These are phyloP conservation scores for Acromyrmex heyeri DNA, from an alignment of 1,140 invertebrate species.

Conservation along the genomic window DNA sequence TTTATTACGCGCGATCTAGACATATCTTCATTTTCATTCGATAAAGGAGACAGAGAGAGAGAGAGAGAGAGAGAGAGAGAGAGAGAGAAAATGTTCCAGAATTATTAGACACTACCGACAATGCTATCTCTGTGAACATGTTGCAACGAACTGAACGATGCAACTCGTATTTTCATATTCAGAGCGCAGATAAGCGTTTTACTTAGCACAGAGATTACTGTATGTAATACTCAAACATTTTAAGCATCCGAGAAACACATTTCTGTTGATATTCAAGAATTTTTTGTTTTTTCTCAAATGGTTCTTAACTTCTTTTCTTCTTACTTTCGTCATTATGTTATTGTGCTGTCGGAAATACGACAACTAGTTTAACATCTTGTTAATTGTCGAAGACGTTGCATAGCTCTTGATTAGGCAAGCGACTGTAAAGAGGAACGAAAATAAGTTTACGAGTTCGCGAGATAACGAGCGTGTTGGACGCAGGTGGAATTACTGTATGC, in stretches of 20 bases:
- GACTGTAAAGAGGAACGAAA: conserved; percentile 30
- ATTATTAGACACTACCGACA: conserved; percentile 44
- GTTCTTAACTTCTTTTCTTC: not conserved
- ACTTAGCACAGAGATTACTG: not conserved
- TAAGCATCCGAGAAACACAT: conserved; percentile 3
- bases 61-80: not conserved
- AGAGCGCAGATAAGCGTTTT: conserved; percentile 15
- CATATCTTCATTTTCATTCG: conserved; percentile 13
- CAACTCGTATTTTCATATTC: conserved; percentile 11
- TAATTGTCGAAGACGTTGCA: not conserved
- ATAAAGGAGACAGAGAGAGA: conserved; percentile 32
- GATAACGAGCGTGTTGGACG: conserved; percentile 37
- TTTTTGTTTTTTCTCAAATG: not conserved
- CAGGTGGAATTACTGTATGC: conserved; percentile 46
- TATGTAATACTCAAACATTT: not conserved
- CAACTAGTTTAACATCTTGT: not conserved
- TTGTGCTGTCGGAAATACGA: not conserved
- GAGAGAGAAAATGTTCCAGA: conserved; percentile 28
- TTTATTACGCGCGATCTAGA: conserved; percentile 7
- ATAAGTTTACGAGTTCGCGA: conserved; percentile 51
- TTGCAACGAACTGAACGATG: conserved; percentile 22
- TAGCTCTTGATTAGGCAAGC: conserved; percentile 19
- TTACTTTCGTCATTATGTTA: not conserved
- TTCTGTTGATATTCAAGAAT: not conserved
- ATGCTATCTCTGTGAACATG: conserved; percentile 7